Evolutionary conservation across 2,797 vertebrate species (phyloP), one percentile per base, ranked within the genome.

Genomic region (Gymnothorax reevesii): DNA sequence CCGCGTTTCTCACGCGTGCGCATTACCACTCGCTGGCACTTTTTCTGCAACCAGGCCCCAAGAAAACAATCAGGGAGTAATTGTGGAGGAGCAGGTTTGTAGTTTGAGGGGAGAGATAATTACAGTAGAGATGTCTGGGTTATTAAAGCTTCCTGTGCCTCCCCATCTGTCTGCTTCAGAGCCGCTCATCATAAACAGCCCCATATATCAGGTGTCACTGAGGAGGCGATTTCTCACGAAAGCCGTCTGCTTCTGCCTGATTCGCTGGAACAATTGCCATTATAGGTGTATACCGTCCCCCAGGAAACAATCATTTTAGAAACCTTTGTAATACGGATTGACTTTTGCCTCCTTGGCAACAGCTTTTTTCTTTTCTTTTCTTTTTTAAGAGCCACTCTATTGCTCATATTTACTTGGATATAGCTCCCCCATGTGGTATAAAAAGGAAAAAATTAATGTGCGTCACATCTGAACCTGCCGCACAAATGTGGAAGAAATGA

Each of bases 251-350:
- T 82, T 54, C 84, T 69, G 80, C 85, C 88, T 84, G 27, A 83
- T 33, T 83, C 84, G 73, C 73, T 73, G 60, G 86, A 83, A 87
- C 69, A 57, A 83, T 60, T 87, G 77, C 64, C 75, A 88, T 91
- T 87, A 88, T 83, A 79, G 12, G 85, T 55, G 52, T 87, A 80
- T 83, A 71, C 73, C 20, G 54, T 88, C 87, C 85, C 84, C 62
- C 42, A 88, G 86, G 90, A 90, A 84, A 87, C 85, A 85, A 89
- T 91, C 86, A 89, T 90, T 87, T 90, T 17, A 83, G 49, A 85
- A 85, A 85, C 54, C 71, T 89, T 87, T 62, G 73, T 90, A 89
- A 88, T 88, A 85, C 73, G 83, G 60, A 79, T 55, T 73, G 83
- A 27, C 66, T 73, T 83, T 83, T 73, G 27, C 80, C 54, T 66